Percentiles rank a stretch among this genome's conserved stretches.
Evolutionary conservation across 30 jellyfish, hydroid and myxozoan genomes (phyloP).

Genomic region (Aurelia aurita complex sp. Pacific): DNA sequence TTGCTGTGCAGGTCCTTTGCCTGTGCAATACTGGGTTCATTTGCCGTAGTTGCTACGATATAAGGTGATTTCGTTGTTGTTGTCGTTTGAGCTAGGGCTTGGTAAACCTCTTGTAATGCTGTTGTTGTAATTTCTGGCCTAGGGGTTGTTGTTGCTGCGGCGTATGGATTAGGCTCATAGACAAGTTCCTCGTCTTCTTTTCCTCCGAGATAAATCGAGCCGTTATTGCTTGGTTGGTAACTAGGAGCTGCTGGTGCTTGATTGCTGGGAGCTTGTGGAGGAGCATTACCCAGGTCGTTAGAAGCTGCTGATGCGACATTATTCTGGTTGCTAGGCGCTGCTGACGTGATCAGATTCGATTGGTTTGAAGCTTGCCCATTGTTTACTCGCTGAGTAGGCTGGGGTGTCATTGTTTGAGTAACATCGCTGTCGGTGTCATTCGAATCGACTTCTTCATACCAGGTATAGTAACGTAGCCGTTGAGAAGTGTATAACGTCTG

Average conservation of each 20-base stretch:
- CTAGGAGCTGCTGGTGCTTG: background rate
- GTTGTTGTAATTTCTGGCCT: background rate
- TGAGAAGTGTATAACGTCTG: too few species aligned
- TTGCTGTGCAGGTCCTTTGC: background rate
- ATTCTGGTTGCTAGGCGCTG: too few species aligned
- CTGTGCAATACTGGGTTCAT: background rate
- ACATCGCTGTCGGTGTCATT: too few species aligned
- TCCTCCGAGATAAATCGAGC: constrained; percentile 10
- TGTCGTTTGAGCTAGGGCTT: constrained; percentile 1
- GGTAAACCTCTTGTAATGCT: background rate
- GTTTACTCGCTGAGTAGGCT: too few species aligned
- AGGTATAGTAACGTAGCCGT: too few species aligned
- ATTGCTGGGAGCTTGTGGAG: background rate
- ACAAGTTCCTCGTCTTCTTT: constrained; percentile 21
- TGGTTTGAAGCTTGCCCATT: too few species aligned
- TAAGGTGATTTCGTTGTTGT: constrained; percentile 5
- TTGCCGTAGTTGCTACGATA: constrained; percentile 8
- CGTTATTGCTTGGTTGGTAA: background rate
- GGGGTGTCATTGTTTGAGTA: too few species aligned
- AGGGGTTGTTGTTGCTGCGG: background rate
- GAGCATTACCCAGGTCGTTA: background rate
- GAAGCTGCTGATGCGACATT: too few species aligned
- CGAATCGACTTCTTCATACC: too few species aligned
- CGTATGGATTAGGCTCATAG: background rate
- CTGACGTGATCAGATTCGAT: too few species aligned